These are phyloP conservation scores for Oreohelix idahoensis DNA, from an alignment of 1,140 invertebrate species.

Conservation along the genomic window DNA sequence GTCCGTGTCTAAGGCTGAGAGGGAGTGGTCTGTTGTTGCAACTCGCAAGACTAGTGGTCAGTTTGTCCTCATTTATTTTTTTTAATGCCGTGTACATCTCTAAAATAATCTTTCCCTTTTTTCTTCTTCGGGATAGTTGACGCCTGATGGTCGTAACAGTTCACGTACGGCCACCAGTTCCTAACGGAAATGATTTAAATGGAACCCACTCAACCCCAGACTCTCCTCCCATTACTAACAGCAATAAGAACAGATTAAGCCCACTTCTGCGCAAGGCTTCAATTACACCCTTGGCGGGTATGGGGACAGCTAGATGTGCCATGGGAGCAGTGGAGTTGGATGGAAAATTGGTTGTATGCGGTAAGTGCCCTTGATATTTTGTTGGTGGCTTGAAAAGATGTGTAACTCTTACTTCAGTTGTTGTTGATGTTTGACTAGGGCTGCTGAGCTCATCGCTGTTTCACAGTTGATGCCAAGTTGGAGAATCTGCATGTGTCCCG, in stretches of 20 bases:
- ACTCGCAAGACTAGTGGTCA: constrained; percentile 52
- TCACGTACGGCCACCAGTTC: constrained; percentile 71
- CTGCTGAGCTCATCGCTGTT: no score
- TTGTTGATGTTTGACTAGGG: no score
- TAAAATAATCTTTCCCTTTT: not conserved
- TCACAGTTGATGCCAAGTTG: no score
- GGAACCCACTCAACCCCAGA: not conserved
- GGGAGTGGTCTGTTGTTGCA: constrained; percentile 56
- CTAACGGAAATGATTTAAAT: constrained; percentile 3
- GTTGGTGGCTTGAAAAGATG: no score
- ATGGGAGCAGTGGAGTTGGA: constrained; percentile 82
- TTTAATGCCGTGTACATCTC: not conserved
- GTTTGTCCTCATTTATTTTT: not conserved
- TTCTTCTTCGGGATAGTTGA: constrained; percentile 58
- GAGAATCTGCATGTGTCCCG: no score
- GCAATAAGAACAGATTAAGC: constrained; percentile 13
- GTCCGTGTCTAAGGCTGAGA: constrained; percentile 38
- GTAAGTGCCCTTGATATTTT: constrained; percentile 70
- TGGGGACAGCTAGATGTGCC: constrained; percentile 82
- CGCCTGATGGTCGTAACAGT: constrained; percentile 80
- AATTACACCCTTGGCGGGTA: constrained; percentile 77
- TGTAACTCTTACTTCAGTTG: no score
- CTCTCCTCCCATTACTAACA: not conserved
- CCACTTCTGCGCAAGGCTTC: constrained; percentile 76
- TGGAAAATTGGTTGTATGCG: constrained; percentile 82